Conservation (phyloP, 1,140 invertebrate genomes). For the Papilio dardanus region DNA sequence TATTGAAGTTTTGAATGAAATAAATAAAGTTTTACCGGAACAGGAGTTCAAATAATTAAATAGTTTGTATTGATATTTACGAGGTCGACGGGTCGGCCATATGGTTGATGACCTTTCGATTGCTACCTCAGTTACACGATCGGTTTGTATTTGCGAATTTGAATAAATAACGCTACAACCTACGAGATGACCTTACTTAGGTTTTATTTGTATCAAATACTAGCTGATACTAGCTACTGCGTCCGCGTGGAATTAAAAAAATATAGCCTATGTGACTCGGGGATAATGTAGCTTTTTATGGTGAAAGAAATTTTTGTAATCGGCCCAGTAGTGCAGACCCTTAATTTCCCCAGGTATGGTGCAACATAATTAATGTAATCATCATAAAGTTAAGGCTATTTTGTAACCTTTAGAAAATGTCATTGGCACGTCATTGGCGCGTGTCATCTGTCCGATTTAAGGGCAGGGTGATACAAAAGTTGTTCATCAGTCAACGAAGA, state of each 20-base stretch:
- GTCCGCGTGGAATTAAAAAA: too few relatives aligned
- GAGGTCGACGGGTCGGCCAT: conserved; percentile 11
- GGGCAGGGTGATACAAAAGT: neutral
- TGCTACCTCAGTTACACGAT: neutral
- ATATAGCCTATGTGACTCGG: neutral
- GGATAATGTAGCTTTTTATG: too few relatives aligned
- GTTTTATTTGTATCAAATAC: neutral
- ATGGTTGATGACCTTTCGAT: neutral
- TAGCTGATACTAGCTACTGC: neutral
- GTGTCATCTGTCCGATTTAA: neutral
- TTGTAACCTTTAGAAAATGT: neutral
- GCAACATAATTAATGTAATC: neutral
- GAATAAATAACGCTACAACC: conserved; percentile 9
- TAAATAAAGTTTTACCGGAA: neutral
- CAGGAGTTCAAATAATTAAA: conserved; percentile 3
- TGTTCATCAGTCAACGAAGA: too few relatives aligned
- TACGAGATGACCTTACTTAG: conserved; percentile 6
- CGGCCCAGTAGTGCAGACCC: too few relatives aligned
- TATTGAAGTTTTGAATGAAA: conserved; percentile 10
- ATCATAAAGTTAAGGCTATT: neutral
- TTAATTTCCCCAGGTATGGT: neutral
- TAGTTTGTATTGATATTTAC: neutral
- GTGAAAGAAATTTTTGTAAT: too few relatives aligned
- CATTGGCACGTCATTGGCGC: neutral
- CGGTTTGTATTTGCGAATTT: conserved; percentile 9